Base-by-base conservation (phyloP, 1,140 invertebrate genomes). In the Trachymyrmex cornetzi region DNA sequence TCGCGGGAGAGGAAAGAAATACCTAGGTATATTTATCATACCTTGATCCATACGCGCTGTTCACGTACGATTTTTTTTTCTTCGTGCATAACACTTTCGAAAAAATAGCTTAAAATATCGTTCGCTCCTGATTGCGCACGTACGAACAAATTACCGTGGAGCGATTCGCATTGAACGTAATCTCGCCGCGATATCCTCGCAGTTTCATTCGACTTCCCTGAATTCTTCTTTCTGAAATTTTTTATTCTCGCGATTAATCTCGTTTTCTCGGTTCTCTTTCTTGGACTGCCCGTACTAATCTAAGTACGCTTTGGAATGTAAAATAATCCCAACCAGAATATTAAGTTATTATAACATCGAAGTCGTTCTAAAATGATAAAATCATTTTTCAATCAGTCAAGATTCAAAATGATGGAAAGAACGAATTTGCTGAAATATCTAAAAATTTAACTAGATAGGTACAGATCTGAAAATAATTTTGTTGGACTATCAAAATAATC, bases 71-170 rank as follows among this genome's bases (percentile, higher is more conserved):
- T 44, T 24, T 44, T 71, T 69, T 61, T 3, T n/a, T 30, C 9
- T 63, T 3, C 12, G 3, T 66, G 3, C n/a, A n/a, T 16, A 34
- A 22, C 12, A 55, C 30, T 64, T 77, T 48, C 12, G 9, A 67
- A 67, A 67, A 67, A 67, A 67, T 67, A 67, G 4, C 16, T 63
- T 50, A 22, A 27, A 30, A 16, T 55, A 55, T 81, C 30, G 44
- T 38, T 50, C 38, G 38, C 16, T 66, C 12, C 27, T n/a, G 63
- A 80, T 69, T 57, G 59, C 59, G 11, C 59, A 64, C 75, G 59
- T 79, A 79, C 38, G 16, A 14, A 44, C 75, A 50, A 79, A 79
- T 79, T 64, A 59, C n/a, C 64, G 64, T 19, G 30, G 0, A 16
- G 34, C n/a, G n/a, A 34, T 34, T n/a, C 19, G 27, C 5, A 30